Percentiles rank a stretch among this genome's conserved stretches.
phyloP scores from a whole-genome alignment of 1,140 invertebrate species.

The Coelopa frigida region DNA sequence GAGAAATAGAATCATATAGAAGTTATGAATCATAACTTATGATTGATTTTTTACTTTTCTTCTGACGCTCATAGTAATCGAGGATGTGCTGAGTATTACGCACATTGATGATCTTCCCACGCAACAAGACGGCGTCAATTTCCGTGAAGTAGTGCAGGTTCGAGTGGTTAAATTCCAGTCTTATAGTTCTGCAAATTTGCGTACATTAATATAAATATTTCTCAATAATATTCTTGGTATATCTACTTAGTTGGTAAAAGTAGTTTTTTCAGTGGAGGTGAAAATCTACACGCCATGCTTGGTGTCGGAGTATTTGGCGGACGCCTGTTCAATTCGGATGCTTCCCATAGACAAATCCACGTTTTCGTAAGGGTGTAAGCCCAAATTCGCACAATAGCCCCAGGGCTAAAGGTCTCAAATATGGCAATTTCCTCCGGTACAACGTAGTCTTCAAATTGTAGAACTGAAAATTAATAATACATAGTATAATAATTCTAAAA shows the following conservation, averaged over 20 bases:
- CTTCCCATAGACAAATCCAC: constrained; percentile 75
- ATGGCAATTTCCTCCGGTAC: constrained; percentile 69
- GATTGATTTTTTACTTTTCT: constrained; percentile 3
- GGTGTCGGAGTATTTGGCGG: constrained; percentile 38
- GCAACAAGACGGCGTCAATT: constrained; percentile 72
- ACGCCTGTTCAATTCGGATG: constrained; percentile 48
- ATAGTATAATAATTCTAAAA: constrained; percentile 1
- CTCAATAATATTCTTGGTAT: background rate
- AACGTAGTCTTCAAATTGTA: constrained; percentile 66
- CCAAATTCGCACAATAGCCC: constrained; percentile 76
- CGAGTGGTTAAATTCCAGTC: constrained; percentile 78
- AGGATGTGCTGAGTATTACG: constrained; percentile 16
- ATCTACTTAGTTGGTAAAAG: constrained; percentile 59
- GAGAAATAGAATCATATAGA: background rate
- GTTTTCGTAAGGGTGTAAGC: constrained; percentile 51
- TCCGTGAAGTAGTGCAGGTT: constrained; percentile 80
- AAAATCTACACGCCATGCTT: constrained; percentile 61
- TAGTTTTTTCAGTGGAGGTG: constrained; percentile 58
- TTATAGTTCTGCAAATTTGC: constrained; percentile 53
- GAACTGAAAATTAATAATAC: constrained; percentile 49
- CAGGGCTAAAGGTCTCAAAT: constrained; percentile 87
- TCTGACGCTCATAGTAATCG: constrained; percentile 13
- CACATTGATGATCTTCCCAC: constrained; percentile 48
- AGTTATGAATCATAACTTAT: background rate
- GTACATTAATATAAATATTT: background rate